phyloP scores from a whole-genome alignment of 2,888 invertebrate genomes.

The Lapara coniferarum region DNA sequence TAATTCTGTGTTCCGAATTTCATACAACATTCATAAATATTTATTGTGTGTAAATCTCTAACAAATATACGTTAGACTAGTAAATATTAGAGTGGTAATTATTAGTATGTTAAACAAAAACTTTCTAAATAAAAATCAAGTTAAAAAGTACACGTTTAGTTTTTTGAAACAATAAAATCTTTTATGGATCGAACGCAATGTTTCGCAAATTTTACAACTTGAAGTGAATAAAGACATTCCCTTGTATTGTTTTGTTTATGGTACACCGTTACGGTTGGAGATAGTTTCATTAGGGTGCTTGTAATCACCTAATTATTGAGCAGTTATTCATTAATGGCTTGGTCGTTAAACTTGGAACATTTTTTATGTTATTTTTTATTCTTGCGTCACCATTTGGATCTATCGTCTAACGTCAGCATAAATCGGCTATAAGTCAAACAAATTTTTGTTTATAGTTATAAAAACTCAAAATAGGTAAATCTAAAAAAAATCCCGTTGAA shows the following conservation, averaged over 20 bases:
- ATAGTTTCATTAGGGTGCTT: constrained; percentile 19
- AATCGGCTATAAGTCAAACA: too few relatives aligned
- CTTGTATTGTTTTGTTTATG: constrained; percentile 4
- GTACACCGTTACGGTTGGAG: background rate
- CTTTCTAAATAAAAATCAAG: too few relatives aligned
- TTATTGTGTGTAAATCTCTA: too few relatives aligned
- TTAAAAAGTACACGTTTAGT: background rate
- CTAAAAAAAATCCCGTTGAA: background rate
- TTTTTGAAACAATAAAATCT: constrained; percentile 10
- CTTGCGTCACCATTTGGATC: background rate
- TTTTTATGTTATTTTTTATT: background rate
- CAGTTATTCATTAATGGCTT: background rate
- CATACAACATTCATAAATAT: too few relatives aligned
- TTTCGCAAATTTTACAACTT: constrained; percentile 10
- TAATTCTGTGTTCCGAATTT: too few relatives aligned
- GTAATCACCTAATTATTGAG: constrained; percentile 21
- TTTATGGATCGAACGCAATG: constrained; percentile 4
- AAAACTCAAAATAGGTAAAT: background rate
- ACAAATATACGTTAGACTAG: too few relatives aligned
- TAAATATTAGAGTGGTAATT: background rate
- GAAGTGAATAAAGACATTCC: constrained; percentile 10
- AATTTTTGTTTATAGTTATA: too few relatives aligned
- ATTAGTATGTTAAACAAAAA: constrained; percentile 5
- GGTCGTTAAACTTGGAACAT: background rate
- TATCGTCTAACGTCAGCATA: background rate